A percentile compares a stretch with the other conserved stretches of the same genome.
Evolutionary conservation across 2,797 vertebrate genomes (phyloP).

Genomic region (Hippocampus kuda): DNA sequence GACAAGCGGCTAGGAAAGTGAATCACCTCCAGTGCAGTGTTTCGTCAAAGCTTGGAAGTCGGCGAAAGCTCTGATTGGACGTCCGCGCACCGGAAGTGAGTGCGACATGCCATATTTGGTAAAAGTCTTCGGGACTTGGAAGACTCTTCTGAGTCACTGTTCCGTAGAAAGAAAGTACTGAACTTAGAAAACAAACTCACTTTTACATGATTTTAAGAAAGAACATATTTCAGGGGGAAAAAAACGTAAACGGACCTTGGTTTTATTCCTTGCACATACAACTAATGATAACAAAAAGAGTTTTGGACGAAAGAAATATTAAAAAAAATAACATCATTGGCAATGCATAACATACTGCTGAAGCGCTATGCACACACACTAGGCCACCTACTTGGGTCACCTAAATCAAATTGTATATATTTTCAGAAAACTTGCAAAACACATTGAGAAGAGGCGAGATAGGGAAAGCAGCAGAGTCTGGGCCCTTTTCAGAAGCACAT

Average conservation of each 20-base stretch:
- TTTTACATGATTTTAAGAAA: background rate
- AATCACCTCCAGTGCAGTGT: constrained; percentile 41
- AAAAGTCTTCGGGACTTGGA: constrained; percentile 18
- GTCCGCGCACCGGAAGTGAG: constrained; percentile 49
- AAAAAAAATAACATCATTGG: background rate
- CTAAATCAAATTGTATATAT: background rate
- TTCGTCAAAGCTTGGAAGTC: constrained; percentile 9
- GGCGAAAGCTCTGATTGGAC: constrained; percentile 48
- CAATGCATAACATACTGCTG: background rate
- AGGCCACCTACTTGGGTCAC: background rate
- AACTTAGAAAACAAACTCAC: background rate
- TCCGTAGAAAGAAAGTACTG: background rate
- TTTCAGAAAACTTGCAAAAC: background rate
- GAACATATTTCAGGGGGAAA: constrained; percentile 14
- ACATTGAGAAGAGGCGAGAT: background rate
- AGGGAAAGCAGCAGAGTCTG: background rate
- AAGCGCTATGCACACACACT: background rate
- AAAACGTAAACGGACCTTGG: constrained; percentile 12
- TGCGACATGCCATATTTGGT: constrained; percentile 54
- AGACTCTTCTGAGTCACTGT: constrained; percentile 27
- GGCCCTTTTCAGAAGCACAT: background rate
- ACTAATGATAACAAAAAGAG: background rate
- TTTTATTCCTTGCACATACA: background rate
- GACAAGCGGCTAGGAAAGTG: constrained; percentile 20
- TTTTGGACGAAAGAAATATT: background rate